Percentiles rank a stretch among this genome's conserved stretches.
Evolutionary conservation across 2,888 invertebrate species (phyloP).

Genomic region (Onthophagus sagittarius): DNA sequence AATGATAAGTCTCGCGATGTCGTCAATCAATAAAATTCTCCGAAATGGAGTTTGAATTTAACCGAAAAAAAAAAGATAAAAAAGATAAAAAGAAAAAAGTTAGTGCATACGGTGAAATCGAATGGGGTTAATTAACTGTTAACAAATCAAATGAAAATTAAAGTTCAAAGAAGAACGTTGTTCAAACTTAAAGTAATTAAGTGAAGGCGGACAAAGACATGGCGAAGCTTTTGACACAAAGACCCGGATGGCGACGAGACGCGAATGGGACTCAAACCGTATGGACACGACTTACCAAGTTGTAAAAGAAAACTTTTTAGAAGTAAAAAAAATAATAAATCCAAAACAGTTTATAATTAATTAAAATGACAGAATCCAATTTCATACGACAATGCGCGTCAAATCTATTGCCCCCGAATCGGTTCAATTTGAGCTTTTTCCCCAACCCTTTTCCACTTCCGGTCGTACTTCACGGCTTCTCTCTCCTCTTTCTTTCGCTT

Average conservation of each 20-base stretch:
- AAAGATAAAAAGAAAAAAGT: too few species aligned
- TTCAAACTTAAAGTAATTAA: neutral
- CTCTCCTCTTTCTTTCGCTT: slow-evolving; percentile 3
- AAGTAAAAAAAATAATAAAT: slow-evolving; percentile 36
- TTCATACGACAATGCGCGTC: slow-evolving; percentile 46
- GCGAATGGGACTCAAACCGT: neutral
- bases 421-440: neutral
- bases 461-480: neutral
- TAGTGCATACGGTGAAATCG: neutral
- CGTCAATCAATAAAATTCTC: neutral
- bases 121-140: neutral
- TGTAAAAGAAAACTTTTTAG: neutral
- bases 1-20: neutral
- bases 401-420: slow-evolving; percentile 38
- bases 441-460: neutral
- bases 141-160: neutral
- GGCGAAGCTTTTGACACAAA: neutral
- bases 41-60: neutral
- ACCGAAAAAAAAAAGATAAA: too few species aligned
- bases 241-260: neutral
- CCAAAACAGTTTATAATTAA: slow-evolving; percentile 44
- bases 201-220: neutral
- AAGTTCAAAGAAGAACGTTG: neutral
- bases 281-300: neutral
- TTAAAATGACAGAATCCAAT: slow-evolving; percentile 49